phyloP scores from a whole-genome alignment of 2,113 vertebrate species.

The Hypomesus transpacificus region DNA sequence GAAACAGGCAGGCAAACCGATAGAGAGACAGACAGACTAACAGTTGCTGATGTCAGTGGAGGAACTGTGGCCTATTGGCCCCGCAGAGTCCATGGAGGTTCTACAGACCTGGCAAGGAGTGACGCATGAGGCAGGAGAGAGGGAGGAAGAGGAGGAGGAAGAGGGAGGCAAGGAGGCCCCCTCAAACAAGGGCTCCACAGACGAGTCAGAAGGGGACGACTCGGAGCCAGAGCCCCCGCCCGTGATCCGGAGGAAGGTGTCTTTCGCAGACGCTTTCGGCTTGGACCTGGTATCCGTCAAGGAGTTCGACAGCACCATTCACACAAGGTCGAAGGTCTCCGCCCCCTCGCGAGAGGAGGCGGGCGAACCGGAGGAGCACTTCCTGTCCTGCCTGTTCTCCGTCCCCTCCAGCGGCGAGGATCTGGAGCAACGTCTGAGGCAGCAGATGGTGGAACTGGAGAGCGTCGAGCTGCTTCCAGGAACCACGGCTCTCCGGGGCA shows the following conservation, averaged over 20 bases:
- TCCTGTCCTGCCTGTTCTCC: conserved; percentile 79
- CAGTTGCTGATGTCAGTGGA: conserved; percentile 73
- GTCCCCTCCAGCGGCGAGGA: conserved; percentile 77
- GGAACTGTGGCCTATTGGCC: conserved; percentile 59
- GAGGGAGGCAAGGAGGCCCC: conserved; percentile 66
- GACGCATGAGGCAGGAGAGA: conserved; percentile 55
- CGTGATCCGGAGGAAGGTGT: conserved; percentile 81
- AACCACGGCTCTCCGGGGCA: conserved; percentile 79
- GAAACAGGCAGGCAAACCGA: background rate
- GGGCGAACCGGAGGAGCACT: conserved; percentile 72
- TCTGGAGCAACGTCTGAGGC: conserved; percentile 75
- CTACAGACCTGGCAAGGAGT: conserved; percentile 53
- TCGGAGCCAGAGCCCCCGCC: conserved; percentile 60
- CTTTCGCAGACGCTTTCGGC: conserved; percentile 94
- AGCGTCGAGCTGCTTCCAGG: conserved; percentile 77
- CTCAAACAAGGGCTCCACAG: conserved; percentile 71
- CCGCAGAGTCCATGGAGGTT: conserved; percentile 72
- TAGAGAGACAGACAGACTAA: conserved; percentile 19
- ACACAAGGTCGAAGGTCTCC: conserved; percentile 49
- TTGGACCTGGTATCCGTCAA: conserved; percentile 91
- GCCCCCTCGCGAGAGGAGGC: conserved; percentile 50
- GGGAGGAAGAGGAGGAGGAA: conserved; percentile 61
- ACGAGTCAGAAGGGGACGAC: conserved; percentile 74
- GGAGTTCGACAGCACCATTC: conserved; percentile 82
- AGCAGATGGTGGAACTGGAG: conserved; percentile 82